Evolutionary conservation across 2,797 vertebrate genomes (phyloP).

Genomic region (Myotis planiceps): DNA sequence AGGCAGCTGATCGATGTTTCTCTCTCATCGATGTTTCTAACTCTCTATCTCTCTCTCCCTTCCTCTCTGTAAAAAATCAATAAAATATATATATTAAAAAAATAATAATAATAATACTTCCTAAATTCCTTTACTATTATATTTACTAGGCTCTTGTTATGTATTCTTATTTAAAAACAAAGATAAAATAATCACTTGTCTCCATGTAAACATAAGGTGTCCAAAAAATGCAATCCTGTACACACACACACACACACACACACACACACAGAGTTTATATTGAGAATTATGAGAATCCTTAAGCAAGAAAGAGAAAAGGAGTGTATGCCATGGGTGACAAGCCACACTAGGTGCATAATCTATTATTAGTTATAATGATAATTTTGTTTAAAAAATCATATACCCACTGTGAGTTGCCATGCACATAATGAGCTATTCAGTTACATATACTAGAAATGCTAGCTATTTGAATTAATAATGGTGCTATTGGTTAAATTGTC

Average conservation of each 20-base stretch:
- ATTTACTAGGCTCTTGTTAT: neutral
- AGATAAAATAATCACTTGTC: neutral
- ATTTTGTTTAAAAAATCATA: neutral
- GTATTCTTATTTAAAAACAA: neutral
- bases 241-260: neutral
- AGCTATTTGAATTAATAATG: neutral
- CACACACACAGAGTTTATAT: neutral
- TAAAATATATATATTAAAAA: too few relatives aligned
- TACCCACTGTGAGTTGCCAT: neutral
- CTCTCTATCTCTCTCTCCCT: too few relatives aligned
- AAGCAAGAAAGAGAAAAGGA: neutral
- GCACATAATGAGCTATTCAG: neutral
- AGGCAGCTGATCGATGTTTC: too few relatives aligned
- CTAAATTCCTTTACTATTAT: too few relatives aligned
- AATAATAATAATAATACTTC: too few relatives aligned
- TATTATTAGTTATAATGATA: neutral
- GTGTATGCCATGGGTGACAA: neutral
- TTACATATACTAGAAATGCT: neutral
- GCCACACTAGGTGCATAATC: neutral
- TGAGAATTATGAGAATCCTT: neutral
- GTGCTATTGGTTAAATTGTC: neutral
- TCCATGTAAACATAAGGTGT: neutral
- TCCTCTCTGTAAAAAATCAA: too few relatives aligned
- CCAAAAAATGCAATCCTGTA: neutral
- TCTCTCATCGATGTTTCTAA: too few relatives aligned